Percentiles rank a stretch among this genome's conserved stretches.
Evolutionary conservation across 2,888 invertebrate genomes (phyloP).

Genomic region (Ceratothoa steindachneri): DNA sequence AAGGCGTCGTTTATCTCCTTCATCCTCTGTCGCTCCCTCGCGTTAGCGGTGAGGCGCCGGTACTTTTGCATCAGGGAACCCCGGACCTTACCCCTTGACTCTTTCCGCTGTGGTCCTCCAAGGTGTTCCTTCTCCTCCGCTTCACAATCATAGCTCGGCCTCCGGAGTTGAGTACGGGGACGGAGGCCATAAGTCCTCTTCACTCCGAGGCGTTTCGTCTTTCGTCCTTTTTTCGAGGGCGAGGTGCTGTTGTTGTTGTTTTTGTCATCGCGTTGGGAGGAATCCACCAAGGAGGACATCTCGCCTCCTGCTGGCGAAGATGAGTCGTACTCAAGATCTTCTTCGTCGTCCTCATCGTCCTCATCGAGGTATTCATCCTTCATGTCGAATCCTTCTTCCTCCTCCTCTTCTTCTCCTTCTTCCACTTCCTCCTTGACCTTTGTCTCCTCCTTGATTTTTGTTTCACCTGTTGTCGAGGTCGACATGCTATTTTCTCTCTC

Average conservation of each 20-base stretch:
- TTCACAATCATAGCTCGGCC: neutral
- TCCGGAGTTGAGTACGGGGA: neutral
- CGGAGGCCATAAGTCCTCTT: neutral
- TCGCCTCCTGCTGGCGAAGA: neutral
- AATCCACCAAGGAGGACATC: neutral
- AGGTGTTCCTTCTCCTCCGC: neutral
- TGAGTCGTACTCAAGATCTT: neutral
- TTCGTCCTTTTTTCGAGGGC: neutral
- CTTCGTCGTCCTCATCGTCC: neutral
- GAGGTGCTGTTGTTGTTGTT: neutral
- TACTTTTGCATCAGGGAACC: slow-evolving; percentile 3
- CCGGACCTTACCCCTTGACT: neutral
- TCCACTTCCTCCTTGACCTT: neutral
- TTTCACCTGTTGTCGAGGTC: neutral
- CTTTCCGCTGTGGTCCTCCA: neutral
- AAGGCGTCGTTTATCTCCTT: slow-evolving; percentile 22
- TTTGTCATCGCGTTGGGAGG: neutral
- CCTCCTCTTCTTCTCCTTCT: neutral
- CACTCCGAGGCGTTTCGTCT: neutral
- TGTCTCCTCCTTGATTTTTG: no score
- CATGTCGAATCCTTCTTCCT: no score
- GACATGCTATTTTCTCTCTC: no score
- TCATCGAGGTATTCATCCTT: no score
- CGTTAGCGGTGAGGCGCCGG: slow-evolving; percentile 18
- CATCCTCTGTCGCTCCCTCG: slow-evolving; percentile 20